Conservation (phyloP, 2,113 vertebrate genomes). For the Mystacornis crossleyi region DNA sequence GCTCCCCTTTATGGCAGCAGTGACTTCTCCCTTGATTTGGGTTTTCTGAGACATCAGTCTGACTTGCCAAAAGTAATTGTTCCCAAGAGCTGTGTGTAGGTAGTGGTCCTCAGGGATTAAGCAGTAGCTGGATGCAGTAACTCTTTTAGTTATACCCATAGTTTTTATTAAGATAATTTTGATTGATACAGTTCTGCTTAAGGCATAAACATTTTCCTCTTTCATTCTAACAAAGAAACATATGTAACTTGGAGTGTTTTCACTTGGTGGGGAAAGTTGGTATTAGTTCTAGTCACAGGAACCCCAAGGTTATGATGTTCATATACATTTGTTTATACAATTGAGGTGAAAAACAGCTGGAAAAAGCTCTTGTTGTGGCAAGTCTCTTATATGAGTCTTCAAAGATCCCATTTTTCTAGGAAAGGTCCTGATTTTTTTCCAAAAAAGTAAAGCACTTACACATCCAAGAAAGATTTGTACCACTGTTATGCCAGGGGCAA, state of each 20-base stretch:
- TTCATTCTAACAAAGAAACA: not conserved
- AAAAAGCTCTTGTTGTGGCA: not conserved
- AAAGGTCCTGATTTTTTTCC: not conserved
- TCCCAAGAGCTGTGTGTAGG: not conserved
- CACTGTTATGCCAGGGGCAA: not conserved
- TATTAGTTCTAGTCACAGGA: not conserved
- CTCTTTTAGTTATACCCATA: not conserved
- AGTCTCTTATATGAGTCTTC: not conserved
- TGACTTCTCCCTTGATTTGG: not conserved
- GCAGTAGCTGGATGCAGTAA: not conserved
- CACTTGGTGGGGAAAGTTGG: not conserved
- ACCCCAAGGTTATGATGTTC: not conserved
- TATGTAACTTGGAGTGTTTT: not conserved
- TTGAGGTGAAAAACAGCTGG: not conserved
- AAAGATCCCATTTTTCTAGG: accelerated
- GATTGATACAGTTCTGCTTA: not conserved
- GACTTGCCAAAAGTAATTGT: not conserved
- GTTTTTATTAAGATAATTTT: not conserved
- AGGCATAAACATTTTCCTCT: not conserved
- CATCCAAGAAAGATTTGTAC: not conserved
- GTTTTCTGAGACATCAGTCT: accelerated
- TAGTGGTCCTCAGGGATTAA: not conserved
- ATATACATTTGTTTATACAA: not conserved
- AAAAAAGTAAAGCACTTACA: not conserved
- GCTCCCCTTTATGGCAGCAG: not conserved